These are phyloP conservation scores for Lycodopsis pacificus DNA, from an alignment of 2,797 vertebrate genomes.

Conservation along the genomic window DNA sequence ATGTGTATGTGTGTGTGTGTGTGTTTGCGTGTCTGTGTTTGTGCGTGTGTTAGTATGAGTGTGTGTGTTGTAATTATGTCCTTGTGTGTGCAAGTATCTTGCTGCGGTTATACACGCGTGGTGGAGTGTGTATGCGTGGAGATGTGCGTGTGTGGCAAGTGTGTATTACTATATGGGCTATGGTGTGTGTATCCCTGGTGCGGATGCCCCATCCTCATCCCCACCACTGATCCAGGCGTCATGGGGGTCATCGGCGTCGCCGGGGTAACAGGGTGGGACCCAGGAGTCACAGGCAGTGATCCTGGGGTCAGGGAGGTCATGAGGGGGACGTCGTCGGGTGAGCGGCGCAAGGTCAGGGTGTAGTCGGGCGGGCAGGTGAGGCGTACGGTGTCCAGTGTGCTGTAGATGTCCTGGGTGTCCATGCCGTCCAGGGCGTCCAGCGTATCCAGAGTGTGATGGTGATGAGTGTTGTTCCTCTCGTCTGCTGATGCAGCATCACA, in stretches of 20 bases:
- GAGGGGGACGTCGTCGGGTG: conserved; percentile 93
- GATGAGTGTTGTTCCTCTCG: conserved; percentile 79
- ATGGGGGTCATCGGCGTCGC: conserved; percentile 90
- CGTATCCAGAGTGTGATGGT: conserved; percentile 81
- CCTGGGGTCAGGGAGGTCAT: conserved; percentile 92
- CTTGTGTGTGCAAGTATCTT: conserved; percentile 83
- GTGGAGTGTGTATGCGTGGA: conserved; percentile 95
- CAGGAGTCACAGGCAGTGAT: conserved; percentile 79
- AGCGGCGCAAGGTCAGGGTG: conserved; percentile 93
- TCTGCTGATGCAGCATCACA: conserved; percentile 87
- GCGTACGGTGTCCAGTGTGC: conserved; percentile 86
- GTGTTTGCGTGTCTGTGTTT: conserved; percentile 25
- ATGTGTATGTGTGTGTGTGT: conserved; percentile 27
- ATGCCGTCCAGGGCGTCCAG: conserved; percentile 80
- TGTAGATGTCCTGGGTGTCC: conserved; percentile 85
- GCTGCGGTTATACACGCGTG: conserved; percentile 92
- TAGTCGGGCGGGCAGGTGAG: conserved; percentile 96
- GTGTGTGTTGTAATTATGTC: conserved; percentile 55
- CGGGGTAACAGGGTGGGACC: conserved; percentile 80
- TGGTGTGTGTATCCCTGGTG: conserved; percentile 95
- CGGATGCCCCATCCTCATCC: conserved; percentile 89
- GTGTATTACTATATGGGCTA: conserved; percentile 93
- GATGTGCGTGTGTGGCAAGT: conserved; percentile 93
- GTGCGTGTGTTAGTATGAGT: neutral
- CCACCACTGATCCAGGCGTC: conserved; percentile 94